These are phyloP conservation scores for Centrocercus urophasianus DNA, from an alignment of 2,113 vertebrate species.

Conservation along the genomic window DNA sequence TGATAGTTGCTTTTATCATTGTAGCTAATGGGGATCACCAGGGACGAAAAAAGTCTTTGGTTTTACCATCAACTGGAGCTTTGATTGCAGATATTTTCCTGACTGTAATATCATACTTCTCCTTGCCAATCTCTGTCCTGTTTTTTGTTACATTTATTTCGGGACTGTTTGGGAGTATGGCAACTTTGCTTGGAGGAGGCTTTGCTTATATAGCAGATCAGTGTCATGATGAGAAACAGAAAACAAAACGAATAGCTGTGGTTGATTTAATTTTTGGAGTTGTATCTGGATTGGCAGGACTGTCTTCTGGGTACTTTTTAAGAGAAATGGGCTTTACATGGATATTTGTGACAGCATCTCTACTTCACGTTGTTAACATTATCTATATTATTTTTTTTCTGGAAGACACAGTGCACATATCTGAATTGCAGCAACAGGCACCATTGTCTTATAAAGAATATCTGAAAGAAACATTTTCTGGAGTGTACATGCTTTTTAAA, in stretches of 20 bases:
- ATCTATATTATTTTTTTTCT: constrained; percentile 88
- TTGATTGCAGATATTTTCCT: constrained; percentile 78
- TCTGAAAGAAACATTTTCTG: constrained; percentile 75
- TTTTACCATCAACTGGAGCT: constrained; percentile 84
- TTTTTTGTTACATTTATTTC: constrained; percentile 80
- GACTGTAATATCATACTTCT: constrained; percentile 82
- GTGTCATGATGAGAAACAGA: constrained; percentile 82
- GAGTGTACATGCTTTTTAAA: constrained; percentile 85
- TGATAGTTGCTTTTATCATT: constrained; percentile 88
- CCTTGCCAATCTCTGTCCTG: constrained; percentile 84
- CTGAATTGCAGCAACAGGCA: constrained; percentile 45
- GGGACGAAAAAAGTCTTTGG: constrained; percentile 89
- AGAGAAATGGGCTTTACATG: constrained; percentile 86
- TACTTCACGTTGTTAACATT: constrained; percentile 80
- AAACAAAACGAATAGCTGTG: constrained; percentile 89
- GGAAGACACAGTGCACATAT: constrained; percentile 77
- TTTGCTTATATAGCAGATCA: constrained; percentile 92
- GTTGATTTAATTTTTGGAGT: constrained; percentile 91
- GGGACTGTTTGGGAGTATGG: constrained; percentile 87
- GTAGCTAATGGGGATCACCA: constrained; percentile 88
- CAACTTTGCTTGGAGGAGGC: constrained; percentile 89
- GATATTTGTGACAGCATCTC: constrained; percentile 82
- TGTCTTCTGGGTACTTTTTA: constrained; percentile 91
- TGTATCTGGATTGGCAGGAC: constrained; percentile 84
- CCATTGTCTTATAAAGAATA: constrained; percentile 62